Base-by-base conservation (phyloP, 2,797 vertebrate species). In the Pampus argenteus region DNA sequence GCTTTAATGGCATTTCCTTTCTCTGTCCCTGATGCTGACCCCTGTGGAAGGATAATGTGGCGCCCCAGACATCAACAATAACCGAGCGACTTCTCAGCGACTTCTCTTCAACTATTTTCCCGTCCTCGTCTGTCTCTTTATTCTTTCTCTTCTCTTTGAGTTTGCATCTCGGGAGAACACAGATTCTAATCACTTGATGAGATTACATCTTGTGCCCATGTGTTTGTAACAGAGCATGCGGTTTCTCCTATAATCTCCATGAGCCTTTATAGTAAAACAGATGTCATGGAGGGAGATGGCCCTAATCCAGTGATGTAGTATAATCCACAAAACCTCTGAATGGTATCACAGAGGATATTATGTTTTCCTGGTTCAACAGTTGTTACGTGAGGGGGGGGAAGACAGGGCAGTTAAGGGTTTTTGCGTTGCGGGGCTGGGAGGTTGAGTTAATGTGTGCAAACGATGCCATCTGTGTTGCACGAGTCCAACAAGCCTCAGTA, bases 161-260 rank as follows among this genome's bases (percentile, higher is more conserved):
- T 74, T 82, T 48, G 61, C 38, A 71, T 74, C 4, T 44, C 64
- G 71, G 81, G 64, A 68, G 49, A 83, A 74, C 18, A 59, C 73
- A 79, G 76, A 86, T 89, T 84, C 66, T 90, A 93, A 93, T 93
- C 89, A 28, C 83, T 90, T 92, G 83, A 93, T 87, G 82, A 91
- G 91, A 93, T 93, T 92, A 92, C 91, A 92, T 84, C 79, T 80
- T 65, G 76, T 49, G 72, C 74, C 84, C 83, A 56, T 85, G 88
- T 90, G 88, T 87, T 88, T 88, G 88, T 84, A 88, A 89, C 80
- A 52, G 84, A 92, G 86, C 82, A 81, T 73, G 82, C 29, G 71
- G 68, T 85, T 89, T 79, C 80, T 44, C 50, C 45, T 22, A 42
- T 90, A 91, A 91, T 91, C 90, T 91, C 79, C 28, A 34, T 17